Conservation (phyloP, 2,888 invertebrate genomes). For the Portevinia maculata region DNA sequence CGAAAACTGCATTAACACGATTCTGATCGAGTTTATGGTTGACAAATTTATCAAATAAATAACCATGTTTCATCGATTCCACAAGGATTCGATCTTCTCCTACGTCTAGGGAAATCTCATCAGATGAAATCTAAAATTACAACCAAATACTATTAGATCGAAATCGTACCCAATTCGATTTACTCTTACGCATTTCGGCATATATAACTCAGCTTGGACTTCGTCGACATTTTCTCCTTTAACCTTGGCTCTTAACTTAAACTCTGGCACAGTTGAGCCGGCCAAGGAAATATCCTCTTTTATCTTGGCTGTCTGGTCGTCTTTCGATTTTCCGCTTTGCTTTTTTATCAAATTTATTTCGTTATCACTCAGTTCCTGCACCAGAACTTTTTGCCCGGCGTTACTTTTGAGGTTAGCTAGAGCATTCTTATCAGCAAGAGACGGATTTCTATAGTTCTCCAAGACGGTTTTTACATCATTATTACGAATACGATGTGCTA, state of each 20-base stretch:
- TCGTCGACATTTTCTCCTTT: slow-evolving; percentile 80
- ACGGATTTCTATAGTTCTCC: slow-evolving; percentile 78
- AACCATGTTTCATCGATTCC: slow-evolving; percentile 85
- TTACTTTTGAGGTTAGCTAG: slow-evolving; percentile 69
- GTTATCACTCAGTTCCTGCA: slow-evolving; percentile 85
- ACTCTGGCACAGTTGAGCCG: slow-evolving; percentile 83
- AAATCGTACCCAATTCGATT: background rate
- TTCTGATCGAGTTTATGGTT: slow-evolving; percentile 87
- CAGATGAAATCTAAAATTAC: slow-evolving; percentile 84
- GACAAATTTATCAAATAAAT: slow-evolving; percentile 88
- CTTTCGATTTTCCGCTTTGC: slow-evolving; percentile 75
- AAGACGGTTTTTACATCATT: slow-evolving; percentile 85
- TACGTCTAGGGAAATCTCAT: slow-evolving; percentile 87
- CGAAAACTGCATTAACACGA: slow-evolving; percentile 83
- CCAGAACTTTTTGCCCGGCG: slow-evolving; percentile 80
- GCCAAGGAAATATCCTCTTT: slow-evolving; percentile 77
- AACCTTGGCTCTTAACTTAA: slow-evolving; percentile 85
- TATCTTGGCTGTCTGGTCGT: slow-evolving; percentile 69
- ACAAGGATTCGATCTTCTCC: slow-evolving; percentile 90
- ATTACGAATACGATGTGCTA: slow-evolving; percentile 89
- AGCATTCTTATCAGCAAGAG: slow-evolving; percentile 74
- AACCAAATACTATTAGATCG: background rate
- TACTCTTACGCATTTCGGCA: slow-evolving; percentile 81
- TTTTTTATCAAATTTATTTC: slow-evolving; percentile 75
- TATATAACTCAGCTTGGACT: slow-evolving; percentile 81